Evolutionary conservation across 2,888 invertebrate species (phyloP), one percentile per base, ranked within the genome.

Genomic region (Leucania comma): DNA sequence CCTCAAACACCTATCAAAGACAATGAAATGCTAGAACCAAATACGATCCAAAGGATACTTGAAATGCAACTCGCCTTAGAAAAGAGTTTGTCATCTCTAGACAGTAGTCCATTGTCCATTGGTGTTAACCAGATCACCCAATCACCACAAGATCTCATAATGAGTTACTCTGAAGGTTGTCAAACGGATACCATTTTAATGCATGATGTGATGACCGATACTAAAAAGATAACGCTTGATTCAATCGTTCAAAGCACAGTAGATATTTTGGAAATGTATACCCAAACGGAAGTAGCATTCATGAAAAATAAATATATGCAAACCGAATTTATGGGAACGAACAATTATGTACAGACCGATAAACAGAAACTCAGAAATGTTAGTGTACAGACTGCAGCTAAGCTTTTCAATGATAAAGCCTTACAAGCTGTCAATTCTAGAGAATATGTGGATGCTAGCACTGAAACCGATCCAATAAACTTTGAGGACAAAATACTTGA

Each of bases 11-110:
- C 75, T 78, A 67, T 68, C 73, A 77, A 78, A 51, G 68, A 81
- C 24, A 63, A 86, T 63, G 88, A 89, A 71, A 86, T 89, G 72
- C 80, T 88, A 58, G 92, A 93, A 86, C 91, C 92, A 76, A 92
- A 91, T 78, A 90, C 92, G 26, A 88, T 89, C 38, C 92, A 93
- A 78, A 91, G 93, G 79, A 92, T 96, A 72, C 85, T 96, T 66
- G 94, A 96, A 88, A 96, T 95, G 93, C 96, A 96, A 86, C 83
- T 93, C 67, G 90, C 90, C 26, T 85, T 96, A 83, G 94, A 96
- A 86, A 94, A 93, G 82, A 90, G 91, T 77, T 88, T 95, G 65
- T 90, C 93, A 20, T 91, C 93, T 58, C 88, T 95, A 75, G 93
- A 95, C 82, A 88, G 91, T 29, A 91, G 89, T 81, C 88, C 92